A percentile compares a stretch with the other conserved stretches of the same genome.
Evolutionary conservation across 2,797 vertebrate species (phyloP).

Genomic region (Pteropus rufus): DNA sequence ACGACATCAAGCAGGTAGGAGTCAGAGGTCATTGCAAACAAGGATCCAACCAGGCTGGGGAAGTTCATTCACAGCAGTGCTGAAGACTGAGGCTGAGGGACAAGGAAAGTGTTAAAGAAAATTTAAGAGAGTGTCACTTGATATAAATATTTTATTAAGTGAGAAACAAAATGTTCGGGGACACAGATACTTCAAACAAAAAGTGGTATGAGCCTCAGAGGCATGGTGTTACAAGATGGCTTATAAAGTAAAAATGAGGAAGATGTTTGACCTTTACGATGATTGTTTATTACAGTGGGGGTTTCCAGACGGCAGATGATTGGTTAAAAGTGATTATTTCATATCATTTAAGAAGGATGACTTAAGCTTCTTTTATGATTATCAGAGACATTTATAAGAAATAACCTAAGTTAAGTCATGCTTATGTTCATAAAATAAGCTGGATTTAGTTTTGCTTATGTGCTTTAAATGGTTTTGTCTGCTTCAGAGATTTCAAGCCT

Average conservation of each 20-base stretch:
- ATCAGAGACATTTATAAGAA: not conserved
- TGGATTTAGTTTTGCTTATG: not conserved
- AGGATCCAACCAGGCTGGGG: too few relatives aligned
- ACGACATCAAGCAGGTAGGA: not conserved
- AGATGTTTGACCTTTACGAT: not conserved
- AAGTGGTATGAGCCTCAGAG: not conserved
- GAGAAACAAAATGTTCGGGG: not conserved
- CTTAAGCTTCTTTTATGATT: not conserved
- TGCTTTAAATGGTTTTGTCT: not conserved
- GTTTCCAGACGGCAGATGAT: not conserved
- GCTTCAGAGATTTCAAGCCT: not conserved
- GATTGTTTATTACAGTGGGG: not conserved
- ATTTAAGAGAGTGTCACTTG: not conserved
- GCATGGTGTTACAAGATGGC: not conserved
- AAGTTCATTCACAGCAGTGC: not conserved
- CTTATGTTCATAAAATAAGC: not conserved
- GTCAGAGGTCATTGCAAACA: not conserved
- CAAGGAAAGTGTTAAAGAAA: not conserved
- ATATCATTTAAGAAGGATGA: not conserved
- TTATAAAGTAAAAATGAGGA: not conserved
- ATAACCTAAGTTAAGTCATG: not conserved
- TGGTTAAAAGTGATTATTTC: not conserved
- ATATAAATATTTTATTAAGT: not conserved
- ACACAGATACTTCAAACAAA: not conserved
- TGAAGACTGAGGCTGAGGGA: not conserved